phyloP scores from a whole-genome alignment of 2,888 invertebrate species.

The Volucella inanis region DNA sequence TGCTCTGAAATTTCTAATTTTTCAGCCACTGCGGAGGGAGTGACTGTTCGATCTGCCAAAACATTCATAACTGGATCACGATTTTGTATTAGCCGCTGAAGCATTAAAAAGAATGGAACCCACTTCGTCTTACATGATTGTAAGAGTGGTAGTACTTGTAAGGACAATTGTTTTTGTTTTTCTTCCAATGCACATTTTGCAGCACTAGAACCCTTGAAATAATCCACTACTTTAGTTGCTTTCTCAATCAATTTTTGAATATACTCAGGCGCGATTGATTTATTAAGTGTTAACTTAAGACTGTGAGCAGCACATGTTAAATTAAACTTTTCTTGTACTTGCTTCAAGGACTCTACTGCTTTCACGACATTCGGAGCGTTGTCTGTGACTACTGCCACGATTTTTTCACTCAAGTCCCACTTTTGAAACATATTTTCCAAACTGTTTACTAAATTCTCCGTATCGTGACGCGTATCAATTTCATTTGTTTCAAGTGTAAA shows the following conservation, averaged over 20 bases:
- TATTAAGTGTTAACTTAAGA: background rate
- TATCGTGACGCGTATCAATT: background rate
- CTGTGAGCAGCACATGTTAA: slow-evolving; percentile 10
- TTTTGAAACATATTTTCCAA: background rate
- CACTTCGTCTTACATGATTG: slow-evolving; percentile 5
- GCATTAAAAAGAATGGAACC: slow-evolving; percentile 4
- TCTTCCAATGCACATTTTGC: slow-evolving; percentile 1
- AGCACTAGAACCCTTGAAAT: slow-evolving; percentile 1
- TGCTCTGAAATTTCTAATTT: slow-evolving; percentile 10
- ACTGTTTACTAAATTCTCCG: background rate
- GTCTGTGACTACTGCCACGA: slow-evolving; percentile 3
- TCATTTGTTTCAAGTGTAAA: slow-evolving; percentile 19
- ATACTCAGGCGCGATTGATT: background rate
- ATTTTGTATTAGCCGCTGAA: slow-evolving; percentile 14
- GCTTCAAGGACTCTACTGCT: background rate
- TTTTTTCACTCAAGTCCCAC: background rate
- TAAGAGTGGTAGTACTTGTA: background rate
- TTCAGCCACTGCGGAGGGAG: background rate
- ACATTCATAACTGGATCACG: background rate
- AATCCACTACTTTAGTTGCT: background rate
- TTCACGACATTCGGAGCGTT: background rate
- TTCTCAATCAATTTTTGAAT: slow-evolving; percentile 2
- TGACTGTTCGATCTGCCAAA: slow-evolving; percentile 2
- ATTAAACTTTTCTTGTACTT: background rate
- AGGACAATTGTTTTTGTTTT: slow-evolving; percentile 1